Conservation (phyloP, 2,113 vertebrate genomes). For the Grammatotria lemairii region DNA sequence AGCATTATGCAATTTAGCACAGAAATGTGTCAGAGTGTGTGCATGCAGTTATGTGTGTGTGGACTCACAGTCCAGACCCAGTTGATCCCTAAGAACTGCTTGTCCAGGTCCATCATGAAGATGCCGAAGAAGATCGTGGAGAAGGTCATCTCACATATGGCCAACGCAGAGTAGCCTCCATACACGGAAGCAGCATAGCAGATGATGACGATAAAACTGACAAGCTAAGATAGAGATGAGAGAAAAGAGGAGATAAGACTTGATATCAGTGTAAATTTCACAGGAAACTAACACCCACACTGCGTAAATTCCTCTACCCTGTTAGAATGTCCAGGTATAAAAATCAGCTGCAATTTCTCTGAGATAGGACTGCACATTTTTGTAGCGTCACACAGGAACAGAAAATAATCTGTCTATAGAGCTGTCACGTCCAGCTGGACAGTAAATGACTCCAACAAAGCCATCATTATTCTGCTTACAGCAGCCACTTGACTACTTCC, state of each 20-base stretch:
- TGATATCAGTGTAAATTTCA: neutral
- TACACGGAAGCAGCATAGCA: constrained; percentile 51
- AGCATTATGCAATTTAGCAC: neutral
- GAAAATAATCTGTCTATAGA: neutral
- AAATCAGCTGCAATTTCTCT: neutral
- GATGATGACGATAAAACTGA: constrained; percentile 70
- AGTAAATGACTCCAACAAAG: constrained; percentile 1
- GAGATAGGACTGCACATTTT: neutral
- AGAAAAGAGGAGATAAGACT: fast-evolving
- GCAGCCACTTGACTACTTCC: neutral
- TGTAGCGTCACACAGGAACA: neutral
- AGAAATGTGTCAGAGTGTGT: neutral
- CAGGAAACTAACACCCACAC: neutral
- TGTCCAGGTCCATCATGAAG: constrained; percentile 72
- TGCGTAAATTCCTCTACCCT: neutral
- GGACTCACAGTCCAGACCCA: constrained; percentile 76
- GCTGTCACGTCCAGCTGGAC: neutral
- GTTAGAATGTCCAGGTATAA: neutral
- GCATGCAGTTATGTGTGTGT: fast-evolving
- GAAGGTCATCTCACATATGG: constrained; percentile 68
- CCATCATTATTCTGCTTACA: neutral
- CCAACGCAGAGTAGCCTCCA: constrained; percentile 50
- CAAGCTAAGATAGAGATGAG: neutral
- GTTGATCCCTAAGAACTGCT: constrained; percentile 61
- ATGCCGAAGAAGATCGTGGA: constrained; percentile 64